phyloP scores from a whole-genome alignment of 2,888 invertebrate species.

The Nomada ferruginata region DNA sequence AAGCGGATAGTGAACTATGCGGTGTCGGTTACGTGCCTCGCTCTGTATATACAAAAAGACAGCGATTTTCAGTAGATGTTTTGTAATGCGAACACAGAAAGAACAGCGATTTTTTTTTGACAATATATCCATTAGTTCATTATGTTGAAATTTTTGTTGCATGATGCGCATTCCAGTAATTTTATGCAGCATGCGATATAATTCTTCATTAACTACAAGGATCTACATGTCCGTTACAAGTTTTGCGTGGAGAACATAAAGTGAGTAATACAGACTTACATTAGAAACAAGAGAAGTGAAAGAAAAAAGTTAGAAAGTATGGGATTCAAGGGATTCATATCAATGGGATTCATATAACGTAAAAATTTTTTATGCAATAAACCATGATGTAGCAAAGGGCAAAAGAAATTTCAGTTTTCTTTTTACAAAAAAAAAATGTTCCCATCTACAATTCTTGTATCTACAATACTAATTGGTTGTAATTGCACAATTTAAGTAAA shows the following conservation, averaged over 20 bases:
- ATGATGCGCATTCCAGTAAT: slow-evolving; percentile 6
- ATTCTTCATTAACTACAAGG: slow-evolving; percentile 3
- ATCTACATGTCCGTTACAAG: not conserved
- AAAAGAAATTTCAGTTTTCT: not conserved
- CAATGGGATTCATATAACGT: not conserved
- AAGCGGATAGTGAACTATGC: too few species aligned
- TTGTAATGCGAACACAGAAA: slow-evolving; percentile 18
- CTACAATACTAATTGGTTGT: not conserved
- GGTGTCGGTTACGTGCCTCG: too few species aligned
- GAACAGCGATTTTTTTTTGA: not conserved
- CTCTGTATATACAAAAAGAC: slow-evolving; percentile 26
- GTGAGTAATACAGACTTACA: not conserved
- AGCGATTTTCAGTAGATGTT: slow-evolving; percentile 15
- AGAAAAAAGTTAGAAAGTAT: not conserved
- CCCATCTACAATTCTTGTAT: not conserved
- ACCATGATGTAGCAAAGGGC: not conserved
- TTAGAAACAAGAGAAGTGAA: too few species aligned
- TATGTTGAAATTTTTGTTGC: slow-evolving; percentile 4
- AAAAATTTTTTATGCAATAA: not conserved
- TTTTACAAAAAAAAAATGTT: not conserved
- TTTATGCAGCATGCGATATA: not conserved
- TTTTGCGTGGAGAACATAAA: not conserved
- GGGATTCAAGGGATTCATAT: not conserved
- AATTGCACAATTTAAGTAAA: slow-evolving; percentile 23
- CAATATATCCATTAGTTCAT: slow-evolving; percentile 5